A percentile compares a stretch with the other conserved stretches of the same genome.
phyloP scores from a whole-genome alignment of 2,113 vertebrate species.

The Microcebus lehilahytsara region DNA sequence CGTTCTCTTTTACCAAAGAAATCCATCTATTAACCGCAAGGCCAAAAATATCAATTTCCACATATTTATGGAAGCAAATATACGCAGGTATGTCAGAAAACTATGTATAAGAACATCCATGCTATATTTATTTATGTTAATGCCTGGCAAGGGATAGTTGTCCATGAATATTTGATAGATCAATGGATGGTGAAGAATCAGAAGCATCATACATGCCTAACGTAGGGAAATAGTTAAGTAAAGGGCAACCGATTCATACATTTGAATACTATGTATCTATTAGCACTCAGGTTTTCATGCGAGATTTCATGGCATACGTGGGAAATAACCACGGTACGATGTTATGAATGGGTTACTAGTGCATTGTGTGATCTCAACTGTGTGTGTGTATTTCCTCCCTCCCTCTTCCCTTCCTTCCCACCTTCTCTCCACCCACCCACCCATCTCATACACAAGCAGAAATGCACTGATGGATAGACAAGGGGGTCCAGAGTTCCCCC shows the following conservation, averaged over 20 bases:
- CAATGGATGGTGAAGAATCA: background rate
- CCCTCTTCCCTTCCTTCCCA: background rate
- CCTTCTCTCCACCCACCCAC: accelerated
- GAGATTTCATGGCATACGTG: background rate
- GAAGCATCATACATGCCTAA: background rate
- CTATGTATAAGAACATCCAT: background rate
- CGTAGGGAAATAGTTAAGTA: background rate
- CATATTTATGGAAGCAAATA: background rate
- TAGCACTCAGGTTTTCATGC: background rate
- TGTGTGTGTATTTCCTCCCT: no score
- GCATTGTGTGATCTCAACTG: background rate
- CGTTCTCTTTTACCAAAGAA: background rate
- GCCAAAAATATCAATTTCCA: background rate
- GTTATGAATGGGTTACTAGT: background rate
- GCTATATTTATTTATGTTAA: background rate
- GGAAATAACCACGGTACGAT: background rate
- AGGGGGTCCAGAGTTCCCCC: background rate
- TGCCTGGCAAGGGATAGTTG: background rate
- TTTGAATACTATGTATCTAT: background rate
- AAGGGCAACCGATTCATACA: background rate
- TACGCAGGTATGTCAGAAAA: background rate
- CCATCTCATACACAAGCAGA: background rate
- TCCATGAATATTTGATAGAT: background rate
- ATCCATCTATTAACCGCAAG: background rate
- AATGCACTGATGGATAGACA: background rate